Evolutionary conservation across 2,797 vertebrate species (phyloP).

Genomic region (Mus spretus): DNA sequence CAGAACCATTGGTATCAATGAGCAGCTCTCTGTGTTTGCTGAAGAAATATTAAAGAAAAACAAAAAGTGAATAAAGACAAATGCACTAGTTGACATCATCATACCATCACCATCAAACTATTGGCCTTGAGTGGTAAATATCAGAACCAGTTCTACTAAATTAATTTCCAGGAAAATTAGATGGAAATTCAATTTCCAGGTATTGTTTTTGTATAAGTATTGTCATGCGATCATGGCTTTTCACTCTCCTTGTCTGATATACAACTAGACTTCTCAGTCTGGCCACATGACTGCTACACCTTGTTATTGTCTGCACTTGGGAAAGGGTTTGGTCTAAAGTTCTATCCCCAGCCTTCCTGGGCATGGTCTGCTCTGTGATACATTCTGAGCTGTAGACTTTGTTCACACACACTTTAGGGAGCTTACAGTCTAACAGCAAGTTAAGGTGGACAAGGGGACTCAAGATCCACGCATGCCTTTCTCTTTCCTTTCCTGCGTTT

Average conservation of each 20-base stretch:
- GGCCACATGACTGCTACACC: not conserved
- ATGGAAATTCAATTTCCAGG: constrained; percentile 35
- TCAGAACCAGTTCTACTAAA: not conserved
- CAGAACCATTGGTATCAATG: not conserved
- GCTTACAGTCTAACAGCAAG: not conserved
- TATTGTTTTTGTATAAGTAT: not conserved
- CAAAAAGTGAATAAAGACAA: constrained; percentile 21
- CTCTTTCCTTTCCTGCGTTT: not conserved
- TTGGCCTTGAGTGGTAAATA: constrained; percentile 41
- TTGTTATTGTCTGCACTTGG: not conserved
- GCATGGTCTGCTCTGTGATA: not conserved
- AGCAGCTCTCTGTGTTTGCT: not conserved
- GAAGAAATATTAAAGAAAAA: constrained; percentile 49
- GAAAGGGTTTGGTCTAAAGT: not conserved
- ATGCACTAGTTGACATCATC: not conserved
- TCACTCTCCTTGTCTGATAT: not conserved
- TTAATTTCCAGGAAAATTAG: constrained; percentile 33
- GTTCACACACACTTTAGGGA: not conserved
- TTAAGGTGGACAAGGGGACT: not conserved
- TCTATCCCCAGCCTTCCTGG: not conserved
- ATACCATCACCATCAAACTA: not conserved
- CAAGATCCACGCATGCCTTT: not conserved
- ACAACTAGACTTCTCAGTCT: not conserved
- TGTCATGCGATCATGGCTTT: constrained; percentile 30
- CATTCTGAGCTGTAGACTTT: not conserved